Evolutionary conservation across 2,113 vertebrate species (phyloP), one percentile per base, ranked within the genome.

Genomic region (Hipposideros armiger): DNA sequence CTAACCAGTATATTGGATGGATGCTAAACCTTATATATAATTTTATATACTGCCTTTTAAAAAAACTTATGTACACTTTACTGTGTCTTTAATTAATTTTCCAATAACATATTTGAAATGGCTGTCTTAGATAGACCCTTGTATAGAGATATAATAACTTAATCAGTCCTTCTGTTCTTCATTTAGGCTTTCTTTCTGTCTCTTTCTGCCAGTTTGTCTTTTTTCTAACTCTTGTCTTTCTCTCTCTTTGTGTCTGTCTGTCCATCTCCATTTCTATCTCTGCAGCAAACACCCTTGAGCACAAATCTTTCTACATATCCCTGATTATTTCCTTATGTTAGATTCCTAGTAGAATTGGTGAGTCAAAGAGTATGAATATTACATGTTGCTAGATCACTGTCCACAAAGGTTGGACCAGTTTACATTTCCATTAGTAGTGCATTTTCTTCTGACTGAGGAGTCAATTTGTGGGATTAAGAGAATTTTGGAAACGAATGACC

Each of bases 81-180:
- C 20, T 87, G 0, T 78, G n/a, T 91, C 45, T 42, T 32, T 74
- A 91, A 84, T 26, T 89, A 66, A 54, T 70, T 87, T 94, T 88
- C 89, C 45, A 95, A 30, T 95, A 93, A 69, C 28, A 6, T 78
- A 95, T 93, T 81, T 96, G n/a, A 90, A 95, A 66, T 96, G n/a
- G 20, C 13, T 83, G 2, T 10, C 92, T 85, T 58, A 70, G 11
- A 24, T 89, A 83, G 78, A 50, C 15, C 30, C 8, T 90, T 96
- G 3, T 90, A 73, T 66, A 64, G 60, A 78, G 32, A 56, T 88
- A 54, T 58, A 50, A 45, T 66, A 28, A 73, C 62, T 76, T 87
- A 87, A 66, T 78, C 10, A 80, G 84, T 60, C 20, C 32, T 77
- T 95, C 67, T 77, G 7, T 82, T 78, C 4, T 85, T 89, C 26